Conservation (phyloP, 2,113 vertebrate genomes). For the Pollimyrus isidori region DNA sequence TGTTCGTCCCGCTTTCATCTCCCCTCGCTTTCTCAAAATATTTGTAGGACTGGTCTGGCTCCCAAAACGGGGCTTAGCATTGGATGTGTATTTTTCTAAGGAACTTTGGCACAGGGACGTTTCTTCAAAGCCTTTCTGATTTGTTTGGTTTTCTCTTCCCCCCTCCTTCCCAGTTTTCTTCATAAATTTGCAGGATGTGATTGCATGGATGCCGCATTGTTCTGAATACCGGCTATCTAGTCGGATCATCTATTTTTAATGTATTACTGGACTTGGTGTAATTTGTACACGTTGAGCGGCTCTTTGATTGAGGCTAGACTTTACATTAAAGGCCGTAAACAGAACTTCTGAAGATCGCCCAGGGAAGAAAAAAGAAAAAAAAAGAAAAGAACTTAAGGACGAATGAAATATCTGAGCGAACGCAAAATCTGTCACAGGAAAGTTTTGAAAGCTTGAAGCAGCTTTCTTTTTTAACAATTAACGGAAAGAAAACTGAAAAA, state of each 20-base stretch:
- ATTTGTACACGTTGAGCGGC: slow-evolving; percentile 11
- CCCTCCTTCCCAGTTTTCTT: background rate
- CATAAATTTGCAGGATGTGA: slow-evolving; percentile 2
- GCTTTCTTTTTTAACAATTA: background rate
- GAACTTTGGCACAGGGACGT: slow-evolving; percentile 19
- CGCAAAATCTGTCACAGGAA: background rate
- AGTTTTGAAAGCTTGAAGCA: background rate
- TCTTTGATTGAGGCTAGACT: background rate
- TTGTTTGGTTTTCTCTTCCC: background rate
- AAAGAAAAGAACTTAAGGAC: background rate
- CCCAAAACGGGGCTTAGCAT: background rate
- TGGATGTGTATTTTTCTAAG: slow-evolving; percentile 19
- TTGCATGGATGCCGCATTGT: slow-evolving; percentile 7
- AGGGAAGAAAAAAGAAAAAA: background rate
- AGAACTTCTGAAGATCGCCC: background rate
- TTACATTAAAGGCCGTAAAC: background rate
- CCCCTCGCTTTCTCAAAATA: slow-evolving; percentile 12
- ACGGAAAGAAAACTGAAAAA: background rate
- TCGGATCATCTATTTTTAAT: slow-evolving; percentile 61
- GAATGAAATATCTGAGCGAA: background rate
- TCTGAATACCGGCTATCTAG: background rate
- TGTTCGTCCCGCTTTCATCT: slow-evolving; percentile 22
- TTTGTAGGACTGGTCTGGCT: slow-evolving; percentile 8
- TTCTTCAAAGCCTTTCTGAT: slow-evolving; percentile 21
- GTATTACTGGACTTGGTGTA: slow-evolving; percentile 54